A percentile compares a stretch with the other conserved stretches of the same genome.
Conservation (phyloP, 2,888 invertebrate species). For the Drosophila atroscutellata region DNA sequence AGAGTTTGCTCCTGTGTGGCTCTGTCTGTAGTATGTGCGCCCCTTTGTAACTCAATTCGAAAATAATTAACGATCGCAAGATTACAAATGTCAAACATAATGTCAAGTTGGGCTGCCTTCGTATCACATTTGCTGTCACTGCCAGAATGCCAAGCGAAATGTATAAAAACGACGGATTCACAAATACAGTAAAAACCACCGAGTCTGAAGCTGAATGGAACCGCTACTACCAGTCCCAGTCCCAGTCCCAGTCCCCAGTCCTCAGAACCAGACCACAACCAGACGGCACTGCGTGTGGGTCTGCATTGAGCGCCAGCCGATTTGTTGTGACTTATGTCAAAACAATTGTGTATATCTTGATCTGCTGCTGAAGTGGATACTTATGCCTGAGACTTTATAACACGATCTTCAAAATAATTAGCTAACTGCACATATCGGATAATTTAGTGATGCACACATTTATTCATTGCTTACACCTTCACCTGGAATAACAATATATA, state of each 20-base stretch:
- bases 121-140: constrained; percentile 64
- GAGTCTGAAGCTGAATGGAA: constrained; percentile 38
- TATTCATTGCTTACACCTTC: constrained; percentile 4
- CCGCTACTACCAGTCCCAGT: constrained; percentile 3
- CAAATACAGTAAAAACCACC: constrained; percentile 52
- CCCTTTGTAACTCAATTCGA: constrained; percentile 80
- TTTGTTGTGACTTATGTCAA: constrained; percentile 79
- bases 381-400: constrained; percentile 6
- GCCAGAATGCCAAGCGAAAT: constrained; percentile 46
- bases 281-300: constrained; percentile 72
- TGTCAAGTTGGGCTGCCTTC: constrained; percentile 79
- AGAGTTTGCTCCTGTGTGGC: constrained; percentile 67
- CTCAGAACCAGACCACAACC: constrained; percentile 18
- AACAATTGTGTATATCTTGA: constrained; percentile 59
- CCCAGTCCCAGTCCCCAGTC: neutral
- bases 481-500: constrained; percentile 9
- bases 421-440: neutral
- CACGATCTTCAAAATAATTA: constrained; percentile 17
- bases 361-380: constrained; percentile 27
- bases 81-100: constrained; percentile 84
- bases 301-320: constrained; percentile 70
- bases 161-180: constrained; percentile 56
- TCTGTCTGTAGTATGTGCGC: constrained; percentile 29
- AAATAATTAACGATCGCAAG: constrained; percentile 84
- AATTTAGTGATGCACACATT: neutral